Percentiles rank a stretch among this genome's conserved stretches.
Evolutionary conservation across 2,113 vertebrate species (phyloP).

Genomic region (Pteruthius melanotis): DNA sequence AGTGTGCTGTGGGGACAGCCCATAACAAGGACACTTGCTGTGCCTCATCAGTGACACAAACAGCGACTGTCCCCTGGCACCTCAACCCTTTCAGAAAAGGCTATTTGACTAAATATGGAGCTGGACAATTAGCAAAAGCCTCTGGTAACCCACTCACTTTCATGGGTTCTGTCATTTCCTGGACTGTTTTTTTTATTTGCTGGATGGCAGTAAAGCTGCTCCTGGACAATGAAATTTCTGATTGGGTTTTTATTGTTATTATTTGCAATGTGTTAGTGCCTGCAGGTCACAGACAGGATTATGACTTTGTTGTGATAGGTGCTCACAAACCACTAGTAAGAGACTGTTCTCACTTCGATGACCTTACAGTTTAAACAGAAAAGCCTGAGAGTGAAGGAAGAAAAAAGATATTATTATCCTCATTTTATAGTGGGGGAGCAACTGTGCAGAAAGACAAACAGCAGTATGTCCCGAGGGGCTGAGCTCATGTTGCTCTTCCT

Average conservation of each 20-base stretch:
- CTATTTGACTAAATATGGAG: not conserved
- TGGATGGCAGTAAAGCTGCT: constrained; percentile 9
- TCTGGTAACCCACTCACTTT: not conserved
- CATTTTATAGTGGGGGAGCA: not conserved
- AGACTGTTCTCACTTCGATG: not conserved
- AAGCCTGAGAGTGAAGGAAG: not conserved
- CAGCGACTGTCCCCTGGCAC: not conserved
- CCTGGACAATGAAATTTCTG: constrained; percentile 29
- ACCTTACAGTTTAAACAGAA: constrained; percentile 2
- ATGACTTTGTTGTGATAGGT: constrained; percentile 19
- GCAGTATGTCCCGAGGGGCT: not conserved
- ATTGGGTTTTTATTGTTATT: constrained; percentile 46
- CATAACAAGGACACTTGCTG: not conserved
- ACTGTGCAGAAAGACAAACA: not conserved
- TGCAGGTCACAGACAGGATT: constrained; percentile 34
- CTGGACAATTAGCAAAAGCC: not conserved
- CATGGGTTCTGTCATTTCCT: not conserved
- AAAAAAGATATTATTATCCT: not conserved
- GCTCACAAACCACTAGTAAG: not conserved
- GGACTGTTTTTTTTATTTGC: not conserved
- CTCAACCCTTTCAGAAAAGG: not conserved
- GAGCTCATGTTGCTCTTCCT: not conserved
- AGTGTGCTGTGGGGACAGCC: not conserved
- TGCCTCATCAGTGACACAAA: not conserved
- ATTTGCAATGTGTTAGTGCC: constrained; percentile 23